These are phyloP conservation scores for Motacilla alba DNA, from an alignment of 2,113 vertebrate species.

Conservation along the genomic window DNA sequence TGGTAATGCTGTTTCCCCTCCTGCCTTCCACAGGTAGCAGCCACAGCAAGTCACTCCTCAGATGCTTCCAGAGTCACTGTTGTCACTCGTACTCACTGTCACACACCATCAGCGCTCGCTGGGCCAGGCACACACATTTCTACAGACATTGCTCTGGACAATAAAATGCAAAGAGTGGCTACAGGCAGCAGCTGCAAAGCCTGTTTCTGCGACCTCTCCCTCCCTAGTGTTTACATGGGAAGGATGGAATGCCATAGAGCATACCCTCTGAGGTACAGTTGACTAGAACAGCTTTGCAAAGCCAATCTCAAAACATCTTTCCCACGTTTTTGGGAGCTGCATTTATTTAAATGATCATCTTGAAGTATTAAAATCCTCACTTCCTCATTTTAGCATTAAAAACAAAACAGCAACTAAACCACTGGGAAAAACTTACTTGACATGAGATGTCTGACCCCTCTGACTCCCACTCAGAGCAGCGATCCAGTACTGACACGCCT, in stretches of 20 bases:
- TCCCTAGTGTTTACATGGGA: background rate
- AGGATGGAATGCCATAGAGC: background rate
- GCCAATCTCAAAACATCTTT: background rate
- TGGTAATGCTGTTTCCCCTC: background rate
- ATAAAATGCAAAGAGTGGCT: background rate
- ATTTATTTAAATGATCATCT: background rate
- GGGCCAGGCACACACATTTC: background rate
- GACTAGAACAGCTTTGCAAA: background rate
- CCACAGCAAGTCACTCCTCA: background rate
- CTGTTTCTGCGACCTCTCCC: background rate
- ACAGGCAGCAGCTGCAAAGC: background rate
- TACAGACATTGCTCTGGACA: background rate
- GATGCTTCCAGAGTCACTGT: background rate
- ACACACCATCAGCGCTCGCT: fast-evolving
- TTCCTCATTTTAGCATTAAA: background rate
- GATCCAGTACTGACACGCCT: background rate
- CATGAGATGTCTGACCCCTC: background rate
- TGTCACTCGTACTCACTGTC: background rate
- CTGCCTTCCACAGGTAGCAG: background rate
- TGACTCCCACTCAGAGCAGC: background rate
- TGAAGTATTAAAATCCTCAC: background rate
- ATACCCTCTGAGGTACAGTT: background rate
- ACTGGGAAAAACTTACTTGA: background rate
- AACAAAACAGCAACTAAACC: background rate
- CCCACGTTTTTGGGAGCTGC: background rate